A percentile compares a stretch with the other conserved stretches of the same genome.
Conservation (phyloP, 1,140 invertebrate genomes). For the Hyles euphorbiae region DNA sequence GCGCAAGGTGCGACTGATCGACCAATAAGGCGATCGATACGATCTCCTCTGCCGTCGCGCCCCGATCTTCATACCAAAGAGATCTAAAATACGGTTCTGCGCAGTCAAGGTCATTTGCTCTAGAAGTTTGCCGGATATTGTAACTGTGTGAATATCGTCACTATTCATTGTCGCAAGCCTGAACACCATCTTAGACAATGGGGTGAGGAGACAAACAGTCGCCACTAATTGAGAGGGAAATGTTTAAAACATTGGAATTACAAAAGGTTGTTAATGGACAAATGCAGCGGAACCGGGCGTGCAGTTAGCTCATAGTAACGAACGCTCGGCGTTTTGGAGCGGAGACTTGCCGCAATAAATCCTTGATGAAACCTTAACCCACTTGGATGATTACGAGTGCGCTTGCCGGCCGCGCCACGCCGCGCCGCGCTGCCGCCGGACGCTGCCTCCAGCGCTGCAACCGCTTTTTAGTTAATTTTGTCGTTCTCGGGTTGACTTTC, state of each 20-base stretch:
- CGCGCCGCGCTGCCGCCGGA: conserved; percentile 47
- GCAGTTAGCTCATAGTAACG: conserved; percentile 69
- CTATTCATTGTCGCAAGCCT: conserved; percentile 33
- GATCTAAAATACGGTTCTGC: no score
- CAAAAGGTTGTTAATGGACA: conserved; percentile 54
- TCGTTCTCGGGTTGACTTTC: conserved; percentile 14
- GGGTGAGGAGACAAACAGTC: conserved; percentile 37
- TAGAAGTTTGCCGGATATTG: no score
- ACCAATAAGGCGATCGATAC: no score
- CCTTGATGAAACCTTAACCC: conserved; percentile 74
- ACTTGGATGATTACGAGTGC: conserved; percentile 71
- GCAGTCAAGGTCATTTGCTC: no score
- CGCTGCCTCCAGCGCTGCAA: conserved; percentile 51
- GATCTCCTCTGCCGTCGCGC: no score
- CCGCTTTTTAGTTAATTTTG: conserved; percentile 43
- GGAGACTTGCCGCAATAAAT: conserved; percentile 74
- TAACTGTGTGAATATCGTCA: conserved; percentile 25
- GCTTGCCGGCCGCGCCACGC: conserved; percentile 47
- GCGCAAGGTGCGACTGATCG: no score
- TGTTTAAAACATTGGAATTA: conserved; percentile 26
- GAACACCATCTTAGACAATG: conserved; percentile 1
- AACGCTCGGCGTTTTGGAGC: conserved; percentile 67
- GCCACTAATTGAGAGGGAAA: conserved; percentile 37
- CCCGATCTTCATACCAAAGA: no score
- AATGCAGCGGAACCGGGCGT: conserved; percentile 66